Evolutionary conservation across 1,140 invertebrate species (phyloP), one percentile per base, ranked within the genome.

Genomic region (Camponotus pennsylvanicus): DNA sequence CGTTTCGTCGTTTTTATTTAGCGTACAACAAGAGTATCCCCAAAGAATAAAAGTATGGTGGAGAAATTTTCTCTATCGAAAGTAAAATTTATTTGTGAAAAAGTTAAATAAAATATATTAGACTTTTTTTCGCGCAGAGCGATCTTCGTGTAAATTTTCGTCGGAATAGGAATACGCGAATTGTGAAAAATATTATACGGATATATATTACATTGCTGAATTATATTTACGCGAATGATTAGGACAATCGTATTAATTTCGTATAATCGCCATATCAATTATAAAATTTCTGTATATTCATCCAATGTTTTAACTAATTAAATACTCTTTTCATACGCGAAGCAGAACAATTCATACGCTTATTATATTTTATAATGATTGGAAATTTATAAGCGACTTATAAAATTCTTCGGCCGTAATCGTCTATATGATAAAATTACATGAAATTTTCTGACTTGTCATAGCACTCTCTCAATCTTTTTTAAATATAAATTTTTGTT

Each of bases 231-330:
- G 71, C 71, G 77, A 83, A 86, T 71, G 52, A 52, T 78, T 78
- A 86, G 37, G 61, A 66, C 75, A 70, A 66, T 21, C 66, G 67
- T 88, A 61, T 88, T 49, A 66, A 49, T 78, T 57, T 52, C 77
- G 2, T 86, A 76, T 42, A 49, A 52, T 37, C 27, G 37, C 49
- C 42, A 79, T 66, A 18, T 85, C 37, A 66, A 2, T 82, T 49
- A 32, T 73, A 57, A 75, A 86, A 88, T 83, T 83, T 89, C 63
- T 90, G 80, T 91, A 90, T 59, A 91, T 77, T 40, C 80, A 85
- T 69, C n/a, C 61, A 77, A 89, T 70, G 76, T 18, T 52, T 52
- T 52, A 21, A 40, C 8, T 34, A 87, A 92, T 40, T 88, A 86
- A 52, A 89, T 89, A 87, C 32, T 90, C 70, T 59, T 88, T 89